Percentiles rank a stretch among this genome's conserved stretches.
Conservation (phyloP, 2,888 invertebrate species). For the Calliscelio sp. region DNA sequence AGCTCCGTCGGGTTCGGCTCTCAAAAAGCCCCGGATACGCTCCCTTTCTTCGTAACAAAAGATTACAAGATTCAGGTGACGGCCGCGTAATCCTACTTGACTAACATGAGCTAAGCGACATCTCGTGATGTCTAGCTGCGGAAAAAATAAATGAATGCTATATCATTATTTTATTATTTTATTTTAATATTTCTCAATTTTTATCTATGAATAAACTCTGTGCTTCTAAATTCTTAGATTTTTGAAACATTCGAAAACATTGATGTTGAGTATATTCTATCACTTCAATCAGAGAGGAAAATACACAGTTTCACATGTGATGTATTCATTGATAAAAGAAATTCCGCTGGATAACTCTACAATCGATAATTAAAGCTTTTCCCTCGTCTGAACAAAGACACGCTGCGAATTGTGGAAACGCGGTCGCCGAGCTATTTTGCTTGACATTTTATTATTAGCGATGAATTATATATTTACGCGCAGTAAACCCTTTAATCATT, state of each 20-base stretch:
- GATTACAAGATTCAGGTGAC: constrained; percentile 83
- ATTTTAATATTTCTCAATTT: too few relatives aligned
- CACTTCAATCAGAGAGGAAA: too few relatives aligned
- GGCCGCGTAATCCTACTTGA: constrained; percentile 82
- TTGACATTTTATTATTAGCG: constrained; percentile 50
- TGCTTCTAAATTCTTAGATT: too few relatives aligned
- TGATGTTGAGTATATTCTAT: too few relatives aligned
- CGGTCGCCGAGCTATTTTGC: constrained; percentile 11
- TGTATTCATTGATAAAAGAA: constrained; percentile 52
- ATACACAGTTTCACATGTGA: not conserved
- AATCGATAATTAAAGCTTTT: constrained; percentile 79
- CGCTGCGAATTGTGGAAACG: constrained; percentile 26
- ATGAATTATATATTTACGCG: constrained; percentile 53
- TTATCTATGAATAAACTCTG: too few relatives aligned
- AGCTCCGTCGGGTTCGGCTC: constrained; percentile 52
- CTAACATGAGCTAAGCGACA: constrained; percentile 81
- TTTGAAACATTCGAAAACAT: too few relatives aligned
- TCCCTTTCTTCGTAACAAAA: constrained; percentile 83
- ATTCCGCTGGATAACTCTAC: constrained; percentile 66
- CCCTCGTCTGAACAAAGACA: constrained; percentile 10
- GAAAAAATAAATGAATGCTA: constrained; percentile 66
- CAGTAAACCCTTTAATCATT: constrained; percentile 41
- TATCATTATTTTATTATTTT: constrained; percentile 21
- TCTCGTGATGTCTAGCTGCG: constrained; percentile 75
- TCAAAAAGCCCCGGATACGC: constrained; percentile 79